These are phyloP conservation scores for Euschistus heros DNA, from an alignment of 1,140 invertebrate species.

Conservation along the genomic window DNA sequence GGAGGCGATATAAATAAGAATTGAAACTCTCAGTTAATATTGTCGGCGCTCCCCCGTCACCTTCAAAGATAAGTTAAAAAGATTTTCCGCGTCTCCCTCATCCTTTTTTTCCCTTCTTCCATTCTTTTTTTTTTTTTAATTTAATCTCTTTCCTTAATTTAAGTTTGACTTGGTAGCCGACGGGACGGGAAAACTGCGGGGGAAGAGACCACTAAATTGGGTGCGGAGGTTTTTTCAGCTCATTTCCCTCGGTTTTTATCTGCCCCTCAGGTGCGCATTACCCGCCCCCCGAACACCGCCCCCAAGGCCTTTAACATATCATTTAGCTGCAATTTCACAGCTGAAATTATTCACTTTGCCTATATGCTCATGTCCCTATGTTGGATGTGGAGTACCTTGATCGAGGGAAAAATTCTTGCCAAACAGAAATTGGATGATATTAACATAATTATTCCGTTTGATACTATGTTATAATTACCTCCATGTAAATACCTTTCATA, in stretches of 20 bases:
- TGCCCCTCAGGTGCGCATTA: conserved; percentile 5
- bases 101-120: neutral
- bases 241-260: conserved; percentile 26
- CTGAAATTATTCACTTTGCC: neutral
- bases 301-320: conserved; percentile 9
- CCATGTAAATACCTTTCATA: too few species aligned
- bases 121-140: conserved; percentile 19
- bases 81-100: neutral
- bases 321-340: conserved; percentile 16
- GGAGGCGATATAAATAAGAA: too few species aligned
- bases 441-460: too few species aligned
- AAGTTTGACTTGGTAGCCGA: conserved; percentile 28
- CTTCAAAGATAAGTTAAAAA: neutral
- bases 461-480: too few species aligned
- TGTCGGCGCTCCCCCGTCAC: neutral
- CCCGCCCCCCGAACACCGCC: neutral
- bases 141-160: conserved; percentile 27
- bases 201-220: conserved; percentile 25
- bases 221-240: conserved; percentile 25
- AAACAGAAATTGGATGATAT: too few species aligned
- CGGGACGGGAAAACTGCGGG: conserved; percentile 32
- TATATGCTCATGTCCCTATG: too few species aligned
- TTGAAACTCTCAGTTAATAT: too few species aligned
- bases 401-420: too few species aligned
- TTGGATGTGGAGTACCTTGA: too few species aligned